phyloP scores from a whole-genome alignment of 2,113 vertebrate genomes.

The Piaya cayana region DNA sequence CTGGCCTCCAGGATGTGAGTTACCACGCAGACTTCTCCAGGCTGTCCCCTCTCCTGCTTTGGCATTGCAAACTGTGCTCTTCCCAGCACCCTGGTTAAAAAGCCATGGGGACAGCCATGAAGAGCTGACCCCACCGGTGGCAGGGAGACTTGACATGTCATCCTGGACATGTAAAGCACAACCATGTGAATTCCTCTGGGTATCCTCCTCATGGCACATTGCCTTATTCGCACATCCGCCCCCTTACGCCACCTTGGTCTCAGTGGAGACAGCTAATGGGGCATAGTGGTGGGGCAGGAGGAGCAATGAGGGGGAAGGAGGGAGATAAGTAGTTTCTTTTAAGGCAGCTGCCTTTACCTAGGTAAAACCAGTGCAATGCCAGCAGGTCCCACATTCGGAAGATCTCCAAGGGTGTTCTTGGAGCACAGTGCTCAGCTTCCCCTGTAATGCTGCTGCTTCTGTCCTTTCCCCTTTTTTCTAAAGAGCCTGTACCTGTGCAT shows the following conservation, averaged over 20 bases:
- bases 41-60: not conserved
- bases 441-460: not conserved
- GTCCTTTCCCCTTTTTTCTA: not conserved
- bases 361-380: not conserved
- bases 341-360: not conserved
- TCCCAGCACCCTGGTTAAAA: not conserved
- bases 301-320: not conserved
- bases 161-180: not conserved
- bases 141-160: not conserved
- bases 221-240: not conserved
- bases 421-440: not conserved
- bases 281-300: not conserved
- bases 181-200: not conserved
- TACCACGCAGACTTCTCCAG: not conserved
- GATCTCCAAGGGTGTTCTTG: not conserved
- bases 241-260: not conserved
- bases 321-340: not conserved
- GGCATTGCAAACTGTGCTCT: not conserved
- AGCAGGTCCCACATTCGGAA: not conserved
- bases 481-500: not conserved
- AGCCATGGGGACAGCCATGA: fast-evolving
- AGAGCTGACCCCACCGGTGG: not conserved
- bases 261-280: not conserved
- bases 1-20: not conserved
- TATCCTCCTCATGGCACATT: not conserved